Base-by-base conservation (phyloP, 2,888 invertebrate species). In the Limnephilus lunatus region DNA sequence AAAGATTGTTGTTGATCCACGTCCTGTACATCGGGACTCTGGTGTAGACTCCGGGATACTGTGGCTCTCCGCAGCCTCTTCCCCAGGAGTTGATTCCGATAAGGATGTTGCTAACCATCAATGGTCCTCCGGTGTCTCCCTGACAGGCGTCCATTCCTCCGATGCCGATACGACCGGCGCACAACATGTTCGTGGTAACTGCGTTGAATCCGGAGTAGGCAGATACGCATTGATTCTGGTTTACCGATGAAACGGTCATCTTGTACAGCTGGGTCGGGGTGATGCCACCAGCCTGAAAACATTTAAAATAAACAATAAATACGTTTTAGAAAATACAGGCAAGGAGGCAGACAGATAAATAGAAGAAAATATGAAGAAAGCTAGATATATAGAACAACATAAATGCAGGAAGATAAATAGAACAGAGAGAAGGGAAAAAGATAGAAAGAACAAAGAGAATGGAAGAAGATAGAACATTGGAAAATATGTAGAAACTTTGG, bases 71-170 rank as follows among this genome's bases (percentile, higher is more conserved):
- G 94, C 97, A 97, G 90, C 95, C 95, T 94, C 94, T 95, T 91
- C 96, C 96, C 96, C 96, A 97, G 81, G 97, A 97, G n/a, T 96
- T 96, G 93, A 97, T 94, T n/a, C 96, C 97, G 94, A 96, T 96
- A 94, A 96, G 95, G 93, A 95, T 94, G 68, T 94, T 95, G 89
- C 95, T 94, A 89, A 95, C 94, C 30, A 96, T 96, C 48, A 97
- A 94, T 85, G 97, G 97, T 30, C 97, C 97, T 3, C 97, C 97
- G 31, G 96, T 96, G 94, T 97, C 97, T 0, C 96, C 97, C 94
- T 96, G 96, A 92, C 96, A 96, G 1, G 96, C 95, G 92, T 96
- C 96, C 93, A 94, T 94, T 48, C 95, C 95, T 0, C 95, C 94
- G 3, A 96, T 95, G 4, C 95, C 94, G 2, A 93, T 92, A 3